Base-by-base conservation (phyloP, 2,113 vertebrate species). In the Grammomys dolichurus region DNA sequence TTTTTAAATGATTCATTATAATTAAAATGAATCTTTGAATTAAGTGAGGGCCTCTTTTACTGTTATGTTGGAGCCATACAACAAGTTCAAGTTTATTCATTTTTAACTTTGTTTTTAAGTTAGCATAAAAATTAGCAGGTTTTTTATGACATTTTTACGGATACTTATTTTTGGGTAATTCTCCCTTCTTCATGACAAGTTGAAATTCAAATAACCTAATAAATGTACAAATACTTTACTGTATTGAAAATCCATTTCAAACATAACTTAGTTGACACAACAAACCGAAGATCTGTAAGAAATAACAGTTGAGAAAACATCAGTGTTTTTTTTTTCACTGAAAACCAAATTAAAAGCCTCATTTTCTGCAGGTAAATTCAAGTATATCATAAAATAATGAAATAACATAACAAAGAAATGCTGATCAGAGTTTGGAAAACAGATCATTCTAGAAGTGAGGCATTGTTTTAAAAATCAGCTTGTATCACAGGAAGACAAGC, bases 391-490 rank as follows among this genome's bases (percentile, higher is more conserved):
- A 24, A 80, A 67, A 46, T 4, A 63, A 16, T 4, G 0, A 82
- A 84, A 26, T 26, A 31, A 84, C 93, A 77, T 60, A 88, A 87
- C 33, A 88, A 88, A 70, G 13, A 97, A 94, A 60, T n/a, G n/a
- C 51, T 94, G 28, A 95, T 96, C 87, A 93, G 58, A 85, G 22
- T 54, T 96, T 58, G 87, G 84, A 85, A 97, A 95, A 94, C 65
- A 95, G 70, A 95, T 70, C 88, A 78, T 70, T 85, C 48, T 56
- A 36, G 77, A 33, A 95, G 87, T 94, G 93, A 95, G 92, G 67
- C 87, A 78, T 87, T 96, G 2, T 97, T 95, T 94, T 94, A 76
- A 43, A 97, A 97, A 81, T 95, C 51, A 82, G 24, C 7, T 76
- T 26, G 20, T 81, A 97, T 97, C 82, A 70, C 63, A 88, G 54